These are phyloP conservation scores for Tribolium freemani DNA, from an alignment of 2,888 invertebrate genomes.

Conservation along the genomic window DNA sequence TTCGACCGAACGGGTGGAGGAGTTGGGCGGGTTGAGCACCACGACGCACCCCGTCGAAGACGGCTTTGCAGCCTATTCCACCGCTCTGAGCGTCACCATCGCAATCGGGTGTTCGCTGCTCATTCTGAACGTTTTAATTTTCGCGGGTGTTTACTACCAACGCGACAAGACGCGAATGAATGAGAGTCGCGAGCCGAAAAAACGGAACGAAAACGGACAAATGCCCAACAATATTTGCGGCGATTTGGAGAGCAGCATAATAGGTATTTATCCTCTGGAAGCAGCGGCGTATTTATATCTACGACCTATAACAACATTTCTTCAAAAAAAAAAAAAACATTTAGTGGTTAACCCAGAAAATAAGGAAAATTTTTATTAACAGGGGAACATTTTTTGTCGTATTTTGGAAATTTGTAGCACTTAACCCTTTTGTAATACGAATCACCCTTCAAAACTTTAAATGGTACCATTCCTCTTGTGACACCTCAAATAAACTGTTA, in stretches of 20 bases:
- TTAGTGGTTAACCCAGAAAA: too few relatives aligned
- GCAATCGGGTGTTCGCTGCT: slow-evolving; percentile 94
- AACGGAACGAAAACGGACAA: slow-evolving; percentile 86
- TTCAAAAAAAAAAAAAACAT: too few relatives aligned
- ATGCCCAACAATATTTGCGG: slow-evolving; percentile 92
- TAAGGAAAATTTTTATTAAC: too few relatives aligned
- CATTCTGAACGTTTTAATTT: slow-evolving; percentile 92
- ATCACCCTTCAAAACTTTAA: too few relatives aligned
- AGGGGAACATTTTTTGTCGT: too few relatives aligned
- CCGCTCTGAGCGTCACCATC: slow-evolving; percentile 92
- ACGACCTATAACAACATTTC: too few relatives aligned
- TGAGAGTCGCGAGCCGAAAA: slow-evolving; percentile 73
- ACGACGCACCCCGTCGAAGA: slow-evolving; percentile 79
- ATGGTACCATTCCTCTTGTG: too few relatives aligned
- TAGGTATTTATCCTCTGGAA: slow-evolving; percentile 31
- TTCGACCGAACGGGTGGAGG: slow-evolving; percentile 69
- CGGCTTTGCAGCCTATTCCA: slow-evolving; percentile 91
- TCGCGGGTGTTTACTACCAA: slow-evolving; percentile 95
- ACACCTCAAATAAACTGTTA: too few relatives aligned
- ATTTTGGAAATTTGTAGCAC: too few relatives aligned
- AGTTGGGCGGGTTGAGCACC: slow-evolving; percentile 67
- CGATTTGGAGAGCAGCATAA: slow-evolving; percentile 78
- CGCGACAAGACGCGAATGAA: slow-evolving; percentile 85
- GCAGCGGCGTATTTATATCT: too few relatives aligned
- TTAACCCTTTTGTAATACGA: too few relatives aligned